Base-by-base conservation (phyloP, 23 tunicate species). In the Trididemnum clinides region DNA sequence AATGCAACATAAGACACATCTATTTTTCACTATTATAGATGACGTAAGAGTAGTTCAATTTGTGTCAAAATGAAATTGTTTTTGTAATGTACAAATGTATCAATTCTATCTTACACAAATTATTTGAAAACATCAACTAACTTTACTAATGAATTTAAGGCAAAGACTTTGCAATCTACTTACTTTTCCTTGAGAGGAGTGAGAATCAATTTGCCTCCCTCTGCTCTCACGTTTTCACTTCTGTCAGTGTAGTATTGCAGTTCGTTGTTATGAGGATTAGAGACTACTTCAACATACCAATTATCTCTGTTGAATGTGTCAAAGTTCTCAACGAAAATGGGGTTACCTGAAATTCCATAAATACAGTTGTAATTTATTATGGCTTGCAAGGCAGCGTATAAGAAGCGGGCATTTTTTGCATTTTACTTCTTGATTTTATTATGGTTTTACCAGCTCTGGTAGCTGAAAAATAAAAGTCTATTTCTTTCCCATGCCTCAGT, bases 181-280 rank as follows among this genome's bases (percentile, higher is more conserved):
- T 80, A 94, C 98, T 82, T 89, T 51, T 97, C 97, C 71, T 86
- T 88, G 10, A 88, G 78, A 28, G 99, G 97, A 19, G 88, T 92
- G 30, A 97, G 85, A 0, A 77, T 85, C 32, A 92, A 50, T 0
- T 88, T 33, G n/a, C 99, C 99, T 39, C 89, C 57, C 57, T 92
- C 89, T 0, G 90, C 86, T 35, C 51, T 15, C 1, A 89, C 59
- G 59, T 97, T 97, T 33, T 88, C 84, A 1, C 59, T 18, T 51
- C 95, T 58, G 33, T 73, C 79, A 0, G 95, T 97, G 58, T 97
- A 97, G 39, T 92, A 97, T 72, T 97, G 97, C 6, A 84, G 80
- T 71, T 94, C 98, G 66, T 94, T 94, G 90, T 94, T 94, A 59
- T 89, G 85, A 0, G 98, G 88, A 33, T 75, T 81, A 5, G 89